These are phyloP conservation scores for Camelus dromedarius DNA, from an alignment of 2,113 vertebrate genomes.

Conservation along the genomic window DNA sequence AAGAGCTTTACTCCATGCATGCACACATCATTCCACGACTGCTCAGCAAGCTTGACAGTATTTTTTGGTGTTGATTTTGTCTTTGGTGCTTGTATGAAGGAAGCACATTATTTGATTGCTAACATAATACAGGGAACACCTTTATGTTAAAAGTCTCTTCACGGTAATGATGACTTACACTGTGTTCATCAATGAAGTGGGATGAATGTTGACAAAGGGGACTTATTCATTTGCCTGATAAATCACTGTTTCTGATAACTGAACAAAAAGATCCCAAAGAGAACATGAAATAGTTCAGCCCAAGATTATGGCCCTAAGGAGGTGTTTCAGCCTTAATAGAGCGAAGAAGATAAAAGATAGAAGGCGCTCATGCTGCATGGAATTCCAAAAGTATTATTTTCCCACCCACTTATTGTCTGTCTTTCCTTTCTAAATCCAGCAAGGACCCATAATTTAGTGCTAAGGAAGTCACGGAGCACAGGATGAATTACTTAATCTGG, in stretches of 20 bases:
- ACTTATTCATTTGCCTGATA: background rate
- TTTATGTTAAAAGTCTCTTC: conserved; percentile 25
- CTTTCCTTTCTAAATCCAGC: background rate
- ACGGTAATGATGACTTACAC: background rate
- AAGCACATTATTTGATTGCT: conserved; percentile 56
- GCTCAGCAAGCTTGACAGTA: conserved; percentile 43
- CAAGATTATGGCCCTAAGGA: background rate
- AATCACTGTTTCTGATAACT: background rate
- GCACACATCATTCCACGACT: background rate
- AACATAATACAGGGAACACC: conserved; percentile 50
- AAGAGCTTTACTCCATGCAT: background rate
- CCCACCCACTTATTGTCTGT: background rate
- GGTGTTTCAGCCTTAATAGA: background rate
- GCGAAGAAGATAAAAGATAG: background rate
- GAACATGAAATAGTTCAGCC: conserved; percentile 10
- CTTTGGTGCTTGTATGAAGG: conserved; percentile 50
- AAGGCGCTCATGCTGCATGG: background rate
- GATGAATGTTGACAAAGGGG: background rate
- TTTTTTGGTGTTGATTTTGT: conserved; percentile 59
- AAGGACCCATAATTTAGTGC: background rate
- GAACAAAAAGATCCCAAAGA: conserved; percentile 10
- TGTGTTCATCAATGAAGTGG: background rate
- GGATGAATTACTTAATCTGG: background rate
- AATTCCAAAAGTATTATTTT: background rate
- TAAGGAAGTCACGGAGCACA: background rate